These are phyloP conservation scores for Chrysomela aeneicollis DNA, from an alignment of 2,888 invertebrate genomes.

Conservation along the genomic window DNA sequence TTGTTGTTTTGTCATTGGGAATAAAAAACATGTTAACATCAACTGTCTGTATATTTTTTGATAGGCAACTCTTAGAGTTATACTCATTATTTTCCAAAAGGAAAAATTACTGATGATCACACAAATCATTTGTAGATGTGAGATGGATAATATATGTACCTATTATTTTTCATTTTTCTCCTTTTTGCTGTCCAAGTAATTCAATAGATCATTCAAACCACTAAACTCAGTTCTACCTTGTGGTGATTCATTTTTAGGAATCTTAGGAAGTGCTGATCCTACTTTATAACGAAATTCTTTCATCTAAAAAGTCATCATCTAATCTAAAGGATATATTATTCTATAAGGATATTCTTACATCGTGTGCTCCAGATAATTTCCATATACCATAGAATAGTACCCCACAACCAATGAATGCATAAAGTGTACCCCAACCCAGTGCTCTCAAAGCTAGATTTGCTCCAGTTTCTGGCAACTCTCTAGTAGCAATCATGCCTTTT, in stretches of 20 bases:
- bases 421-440: constrained; percentile 86
- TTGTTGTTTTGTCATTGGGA: background rate
- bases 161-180: constrained; percentile 20
- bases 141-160: too few relatives aligned
- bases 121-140: too few relatives aligned
- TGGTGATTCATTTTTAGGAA: constrained; percentile 81
- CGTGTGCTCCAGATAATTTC: constrained; percentile 87
- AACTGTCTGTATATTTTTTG: background rate
- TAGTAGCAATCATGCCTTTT: constrained; percentile 71
- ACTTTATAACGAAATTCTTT: constrained; percentile 84
- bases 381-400: constrained; percentile 83
- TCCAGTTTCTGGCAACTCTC: constrained; percentile 77
- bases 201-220: constrained; percentile 83
- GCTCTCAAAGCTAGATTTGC: constrained; percentile 82
- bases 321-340: background rate
- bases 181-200: constrained; percentile 72
- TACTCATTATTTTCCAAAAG: background rate
- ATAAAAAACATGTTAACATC: background rate
- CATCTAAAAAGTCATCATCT: constrained; percentile 71
- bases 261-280: constrained; percentile 77
- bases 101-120: background rate
- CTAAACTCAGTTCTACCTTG: constrained; percentile 87
- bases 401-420: constrained; percentile 86
- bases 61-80: background rate
- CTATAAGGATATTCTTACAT: constrained; percentile 66